Evolutionary conservation across 2,113 vertebrate genomes (phyloP), one percentile per base, ranked within the genome.

Genomic region (Cottus gobio): DNA sequence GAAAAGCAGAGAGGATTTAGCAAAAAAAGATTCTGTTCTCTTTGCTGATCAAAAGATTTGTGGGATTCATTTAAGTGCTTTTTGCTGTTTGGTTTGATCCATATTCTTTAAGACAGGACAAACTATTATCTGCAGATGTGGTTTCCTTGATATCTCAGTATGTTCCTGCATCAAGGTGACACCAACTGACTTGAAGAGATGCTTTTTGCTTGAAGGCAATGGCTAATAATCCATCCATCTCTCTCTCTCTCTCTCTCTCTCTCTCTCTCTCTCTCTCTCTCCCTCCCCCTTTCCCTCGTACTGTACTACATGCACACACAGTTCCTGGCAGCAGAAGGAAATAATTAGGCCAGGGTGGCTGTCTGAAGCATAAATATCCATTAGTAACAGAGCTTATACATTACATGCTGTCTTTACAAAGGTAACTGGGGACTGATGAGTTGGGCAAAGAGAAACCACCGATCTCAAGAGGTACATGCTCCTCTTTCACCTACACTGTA

Each of bases 61-160:
- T 65, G 11, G 68, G 73, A 77, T 56, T 69, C 9, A 13, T 83
- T 72, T 81, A 85, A 90, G 87, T 90, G 89, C 85, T 91, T 91
- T 90, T 87, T 64, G 66, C 54, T 91, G 86, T 91, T 83, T 72
- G 58, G 67, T 52, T 88, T 88, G 83, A 87, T 78, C 48, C 34
- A 79, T 67, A 71, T 80, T 61, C 37, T 60, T 39, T 30, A 52
- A 75, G 78, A 88, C 87, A 89, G 86, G 75, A 76, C 54, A 83
- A 81, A 71, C 87, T 81, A 89, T 92, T 92, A 85, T 84, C 76
- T 84, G 70, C 57, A 77, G 66, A 18, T 26, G 52, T 30, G 56
- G 36, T 58, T 77, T 77, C 66, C 64, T 68, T 81, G 62, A 85
- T 86, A 42, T 82, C 61, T 73, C 42, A 30, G 50, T 62, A 73